Conservation (phyloP, 2,113 vertebrate species). For the Archilochus colubris region DNA sequence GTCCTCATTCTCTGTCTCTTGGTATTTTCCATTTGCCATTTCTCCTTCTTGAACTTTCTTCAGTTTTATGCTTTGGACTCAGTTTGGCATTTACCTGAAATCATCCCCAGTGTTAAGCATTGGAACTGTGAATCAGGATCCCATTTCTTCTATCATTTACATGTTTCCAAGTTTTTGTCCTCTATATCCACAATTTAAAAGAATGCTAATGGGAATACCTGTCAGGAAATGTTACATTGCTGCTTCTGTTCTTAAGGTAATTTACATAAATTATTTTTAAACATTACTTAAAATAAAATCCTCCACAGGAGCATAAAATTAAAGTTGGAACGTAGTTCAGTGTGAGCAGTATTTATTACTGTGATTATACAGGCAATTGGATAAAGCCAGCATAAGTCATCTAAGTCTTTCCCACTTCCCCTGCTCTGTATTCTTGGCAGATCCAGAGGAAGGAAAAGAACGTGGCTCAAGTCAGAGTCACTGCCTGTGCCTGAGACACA, state of each 20-base stretch:
- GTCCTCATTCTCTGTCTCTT: not conserved
- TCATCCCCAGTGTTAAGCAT: not conserved
- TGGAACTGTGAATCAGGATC: slow-evolving; percentile 16
- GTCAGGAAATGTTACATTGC: slow-evolving; percentile 57
- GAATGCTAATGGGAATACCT: slow-evolving; percentile 57
- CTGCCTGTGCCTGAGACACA: not conserved
- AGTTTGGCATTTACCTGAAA: slow-evolving; percentile 23
- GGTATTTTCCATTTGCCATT: slow-evolving; percentile 17
- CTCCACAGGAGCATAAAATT: slow-evolving; percentile 59
- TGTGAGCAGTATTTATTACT: slow-evolving; percentile 21
- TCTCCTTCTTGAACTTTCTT: not conserved
- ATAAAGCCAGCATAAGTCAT: not conserved
- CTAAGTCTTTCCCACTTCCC: not conserved
- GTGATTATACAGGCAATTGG: not conserved
- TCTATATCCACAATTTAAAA: slow-evolving; percentile 35
- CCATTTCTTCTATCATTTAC: slow-evolving; percentile 45
- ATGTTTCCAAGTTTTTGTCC: slow-evolving; percentile 58
- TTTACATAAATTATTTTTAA: slow-evolving; percentile 70
- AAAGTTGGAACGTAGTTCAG: slow-evolving; percentile 1
- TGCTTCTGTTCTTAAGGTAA: slow-evolving; percentile 57
- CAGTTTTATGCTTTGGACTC: not conserved
- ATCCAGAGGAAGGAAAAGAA: not conserved
- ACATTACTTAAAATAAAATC: slow-evolving; percentile 55
- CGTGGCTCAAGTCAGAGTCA: not conserved
- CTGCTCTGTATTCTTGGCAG: not conserved